phyloP scores from a whole-genome alignment of 2,888 invertebrate species.

The Monoplex corrugatus region DNA sequence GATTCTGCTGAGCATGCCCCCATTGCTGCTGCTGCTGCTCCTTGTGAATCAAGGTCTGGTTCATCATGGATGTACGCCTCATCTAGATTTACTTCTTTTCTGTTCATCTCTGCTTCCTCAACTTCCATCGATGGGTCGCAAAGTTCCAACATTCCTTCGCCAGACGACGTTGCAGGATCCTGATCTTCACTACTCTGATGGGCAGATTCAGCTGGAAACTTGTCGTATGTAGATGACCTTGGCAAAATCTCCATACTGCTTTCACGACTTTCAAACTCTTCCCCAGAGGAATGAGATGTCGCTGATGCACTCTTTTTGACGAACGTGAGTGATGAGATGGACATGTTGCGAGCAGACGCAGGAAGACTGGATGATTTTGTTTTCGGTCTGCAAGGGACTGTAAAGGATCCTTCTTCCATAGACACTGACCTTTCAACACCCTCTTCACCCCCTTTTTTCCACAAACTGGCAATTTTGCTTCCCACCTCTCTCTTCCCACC shows the following conservation, averaged over 20 bases:
- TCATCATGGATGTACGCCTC: conserved; percentile 31
- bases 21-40: not conserved
- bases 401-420: conserved; percentile 26
- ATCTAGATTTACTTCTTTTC: conserved; percentile 11
- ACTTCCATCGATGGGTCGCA: conserved; percentile 56
- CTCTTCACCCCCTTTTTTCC: conserved; percentile 84
- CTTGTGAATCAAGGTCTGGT: not conserved
- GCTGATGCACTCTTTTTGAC: conserved; percentile 44
- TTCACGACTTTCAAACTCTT: not conserved
- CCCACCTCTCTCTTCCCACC: conserved; percentile 81
- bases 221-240: conserved; percentile 46
- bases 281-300: conserved; percentile 39
- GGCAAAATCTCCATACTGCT: conserved; percentile 43
- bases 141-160: conserved; percentile 50
- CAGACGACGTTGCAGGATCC: not conserved
- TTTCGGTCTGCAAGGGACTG: not conserved
- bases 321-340: conserved; percentile 34
- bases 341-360: not conserved
- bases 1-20: not conserved
- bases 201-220: not conserved
- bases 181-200: not conserved
- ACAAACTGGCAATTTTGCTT: conserved; percentile 90
- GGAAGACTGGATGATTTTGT: conserved; percentile 33
- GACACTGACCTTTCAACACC: conserved; percentile 30
- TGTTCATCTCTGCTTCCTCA: conserved; percentile 51